Conservation (phyloP, 2,797 vertebrate species). For the Buceros bicornis region DNA sequence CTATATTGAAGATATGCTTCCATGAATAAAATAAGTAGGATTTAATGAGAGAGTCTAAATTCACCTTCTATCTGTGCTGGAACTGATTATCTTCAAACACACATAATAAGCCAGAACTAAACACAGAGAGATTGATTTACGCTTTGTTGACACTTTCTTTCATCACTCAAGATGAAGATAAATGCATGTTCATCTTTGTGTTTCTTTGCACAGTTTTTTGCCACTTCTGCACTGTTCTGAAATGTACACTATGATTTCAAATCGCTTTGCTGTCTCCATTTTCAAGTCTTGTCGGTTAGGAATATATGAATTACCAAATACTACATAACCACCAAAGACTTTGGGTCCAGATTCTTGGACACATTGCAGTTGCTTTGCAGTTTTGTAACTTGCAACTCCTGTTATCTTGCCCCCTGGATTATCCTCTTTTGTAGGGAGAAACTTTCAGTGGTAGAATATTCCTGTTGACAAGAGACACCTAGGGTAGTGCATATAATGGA, state of each 20-base stretch:
- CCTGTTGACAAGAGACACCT: neutral
- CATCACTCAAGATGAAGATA: neutral
- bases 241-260: neutral
- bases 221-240: neutral
- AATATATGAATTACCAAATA: neutral
- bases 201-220: neutral
- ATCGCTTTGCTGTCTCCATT: neutral
- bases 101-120: neutral
- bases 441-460: neutral
- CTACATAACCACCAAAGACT: neutral
- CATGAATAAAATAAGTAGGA: neutral
- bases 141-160: neutral
- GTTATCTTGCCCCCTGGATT: neutral
- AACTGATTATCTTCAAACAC: slow-evolving; percentile 40
- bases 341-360: neutral
- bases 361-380: neutral
- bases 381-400: neutral
- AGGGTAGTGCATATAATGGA: neutral
- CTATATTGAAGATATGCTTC: neutral
- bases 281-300: neutral
- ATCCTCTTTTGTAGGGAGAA: neutral
- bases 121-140: neutral
- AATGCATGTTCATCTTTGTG: neutral
- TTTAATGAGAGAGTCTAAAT: neutral
- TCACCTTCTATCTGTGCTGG: neutral